Evolutionary conservation across 2,113 vertebrate species (phyloP), one percentile per base, ranked within the genome.

Genomic region (Hippocampus abdominalis): DNA sequence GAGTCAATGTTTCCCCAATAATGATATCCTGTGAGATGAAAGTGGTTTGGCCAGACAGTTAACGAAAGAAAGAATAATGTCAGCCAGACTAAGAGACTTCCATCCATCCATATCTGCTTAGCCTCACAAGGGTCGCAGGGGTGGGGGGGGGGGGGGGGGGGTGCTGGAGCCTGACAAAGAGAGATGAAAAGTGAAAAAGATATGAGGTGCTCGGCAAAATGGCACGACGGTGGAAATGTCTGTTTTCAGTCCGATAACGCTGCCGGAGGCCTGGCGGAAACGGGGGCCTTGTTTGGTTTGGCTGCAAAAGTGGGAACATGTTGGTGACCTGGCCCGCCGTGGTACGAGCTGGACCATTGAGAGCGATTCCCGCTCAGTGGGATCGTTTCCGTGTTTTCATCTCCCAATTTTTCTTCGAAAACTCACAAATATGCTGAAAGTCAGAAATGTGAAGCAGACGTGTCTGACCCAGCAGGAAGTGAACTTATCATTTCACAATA

Each of bases 191-290:
- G 29, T 0, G 1, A 61, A 72, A 44, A 49, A 66, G 54, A 61
- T 68, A 27, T 2, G 18, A 27, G 10, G 46, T 48, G 42, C 56
- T 71, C 25, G 29, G 49, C 49, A 36, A 66, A 36, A 18, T 69
- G 9, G 7, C 16, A 56, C n/a, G 59, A 18, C 4, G 13, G 74
- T 80, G 84, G 78, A 88, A 84, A 82, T 65, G 81, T 78, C 76
- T 89, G 86, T 83, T 85, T 81, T 77, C 8, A 11, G 21, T 23
- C 21, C 64, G 83, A 88, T 83, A 86, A 77, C 23, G 56, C 67
- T 23, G 57, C 76, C 46, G 67, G 71, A 80, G 81, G 68, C 64
- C 68, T n/a, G 36, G 57, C 20, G 86, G 81, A 81, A 84, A 72
- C 21, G 51, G n/a, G n/a, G 64, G 70, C 64, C 46, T 76, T 81